Evolutionary conservation across 2,113 vertebrate genomes (phyloP), one percentile per base, ranked within the genome.

Genomic region (Cygnus atratus): DNA sequence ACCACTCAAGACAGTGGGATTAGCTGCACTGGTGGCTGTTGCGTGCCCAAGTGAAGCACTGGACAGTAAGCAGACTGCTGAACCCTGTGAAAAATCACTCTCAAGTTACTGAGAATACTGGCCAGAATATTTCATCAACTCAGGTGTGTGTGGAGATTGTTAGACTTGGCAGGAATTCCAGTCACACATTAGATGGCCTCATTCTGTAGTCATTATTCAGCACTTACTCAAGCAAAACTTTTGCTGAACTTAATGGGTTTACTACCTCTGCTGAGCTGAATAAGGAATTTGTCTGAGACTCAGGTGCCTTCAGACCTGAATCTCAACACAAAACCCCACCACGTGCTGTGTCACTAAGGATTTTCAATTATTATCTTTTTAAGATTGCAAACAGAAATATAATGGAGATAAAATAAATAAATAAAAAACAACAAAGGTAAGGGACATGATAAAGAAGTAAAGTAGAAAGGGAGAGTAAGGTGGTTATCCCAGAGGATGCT

Each of bases 191-290:
- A 91, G 74, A 35, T 82, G 90, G 77, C 88, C 91, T 96, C 90
- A 89, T 96, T 96, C 80, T 82, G 80, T 92, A 96, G 84, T 96
- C 90, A 89, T 97, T 96, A 97, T 96, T 96, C 95, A 95, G 93
- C 93, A 95, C 86, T 95, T 96, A 95, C 91, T 96, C 91, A 94
- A 93, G 96, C 93, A 94, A 94, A 97, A 95, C 86, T 94, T 96
- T 68, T 87, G 91, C 92, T 95, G 94, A 94, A 96, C 44, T 88
- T 93, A 90, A 92, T 20, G 7, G 80, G 31, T 93, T 96, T 96
- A 89, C 88, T 95, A 48, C 65, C 55, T 5, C 55, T 81, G 54
- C 70, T 84, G 84, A 76, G 59, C 52, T 74, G 80, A 92, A 68
- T 83, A 62, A 73, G 84, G 89, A 66, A 73, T 92, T 63, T 63